These are phyloP conservation scores for Corythornis vintsioides DNA, from an alignment of 2,113 vertebrate species.

Conservation along the genomic window DNA sequence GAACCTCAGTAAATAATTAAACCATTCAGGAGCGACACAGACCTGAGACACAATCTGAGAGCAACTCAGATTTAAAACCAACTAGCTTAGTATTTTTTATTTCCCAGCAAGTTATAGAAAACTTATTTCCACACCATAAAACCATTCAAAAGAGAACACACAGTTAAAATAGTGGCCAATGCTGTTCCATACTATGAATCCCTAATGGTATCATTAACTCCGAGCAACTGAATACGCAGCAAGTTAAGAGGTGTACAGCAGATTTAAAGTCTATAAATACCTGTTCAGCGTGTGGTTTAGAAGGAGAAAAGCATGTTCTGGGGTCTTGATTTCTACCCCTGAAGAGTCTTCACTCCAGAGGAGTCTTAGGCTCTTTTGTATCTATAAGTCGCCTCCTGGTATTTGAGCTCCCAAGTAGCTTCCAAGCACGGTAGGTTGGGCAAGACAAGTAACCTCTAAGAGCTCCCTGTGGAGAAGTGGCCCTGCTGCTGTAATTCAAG, in stretches of 20 bases:
- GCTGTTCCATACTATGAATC: fast-evolving
- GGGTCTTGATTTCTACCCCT: not conserved
- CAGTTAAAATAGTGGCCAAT: fast-evolving
- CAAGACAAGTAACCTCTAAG: not conserved
- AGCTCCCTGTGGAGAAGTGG: not conserved
- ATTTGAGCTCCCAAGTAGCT: not conserved
- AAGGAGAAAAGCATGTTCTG: conserved; percentile 25
- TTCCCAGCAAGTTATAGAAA: not conserved
- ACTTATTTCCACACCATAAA: not conserved
- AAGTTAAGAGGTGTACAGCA: not conserved
- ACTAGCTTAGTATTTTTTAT: not conserved
- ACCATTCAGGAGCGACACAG: fast-evolving
- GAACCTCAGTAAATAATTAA: not conserved
- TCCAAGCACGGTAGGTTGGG: not conserved
- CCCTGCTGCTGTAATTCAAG: not conserved
- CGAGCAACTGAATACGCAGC: not conserved
- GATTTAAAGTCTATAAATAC: conserved; percentile 37
- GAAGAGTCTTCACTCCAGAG: not conserved
- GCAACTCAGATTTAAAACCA: not conserved
- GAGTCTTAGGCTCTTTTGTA: not conserved
- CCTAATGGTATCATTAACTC: not conserved
- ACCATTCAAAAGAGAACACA: not conserved
- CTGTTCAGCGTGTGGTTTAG: not conserved
- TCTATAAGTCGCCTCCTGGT: not conserved
- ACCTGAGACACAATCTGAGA: too few relatives aligned